These are phyloP conservation scores for Apodemus speciosus DNA, from an alignment of 2,113 vertebrate species.

Conservation along the genomic window DNA sequence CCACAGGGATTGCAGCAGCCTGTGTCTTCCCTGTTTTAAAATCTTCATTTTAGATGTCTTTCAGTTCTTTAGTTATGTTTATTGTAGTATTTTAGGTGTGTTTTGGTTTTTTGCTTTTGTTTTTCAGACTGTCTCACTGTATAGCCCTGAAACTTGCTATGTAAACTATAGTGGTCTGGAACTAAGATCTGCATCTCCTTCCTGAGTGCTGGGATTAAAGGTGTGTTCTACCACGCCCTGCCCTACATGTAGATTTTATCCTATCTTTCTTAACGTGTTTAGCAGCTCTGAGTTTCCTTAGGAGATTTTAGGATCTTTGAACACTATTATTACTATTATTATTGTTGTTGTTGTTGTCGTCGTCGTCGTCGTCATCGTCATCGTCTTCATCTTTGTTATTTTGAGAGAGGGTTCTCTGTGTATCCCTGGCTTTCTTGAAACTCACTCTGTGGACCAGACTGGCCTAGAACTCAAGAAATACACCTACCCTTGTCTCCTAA, in stretches of 20 bases:
- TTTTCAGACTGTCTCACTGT: background rate
- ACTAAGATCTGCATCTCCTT: background rate
- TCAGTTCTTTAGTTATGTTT: background rate
- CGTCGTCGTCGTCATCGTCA: background rate
- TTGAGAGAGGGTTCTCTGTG: background rate
- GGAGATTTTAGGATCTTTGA: background rate
- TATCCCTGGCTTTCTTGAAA: background rate
- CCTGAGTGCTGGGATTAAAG: background rate
- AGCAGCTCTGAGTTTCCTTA: background rate
- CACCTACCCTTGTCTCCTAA: background rate
- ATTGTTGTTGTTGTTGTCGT: too few relatives aligned
- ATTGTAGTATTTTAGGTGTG: background rate
- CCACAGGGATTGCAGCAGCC: background rate
- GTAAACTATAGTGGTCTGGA: background rate
- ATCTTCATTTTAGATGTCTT: background rate
- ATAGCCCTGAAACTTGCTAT: background rate
- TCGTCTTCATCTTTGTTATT: background rate
- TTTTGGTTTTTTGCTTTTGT: background rate
- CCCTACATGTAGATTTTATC: background rate
- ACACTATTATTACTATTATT: background rate
- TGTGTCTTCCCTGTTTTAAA: background rate
- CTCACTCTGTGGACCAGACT: background rate
- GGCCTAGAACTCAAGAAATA: background rate
- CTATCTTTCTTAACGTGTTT: background rate
- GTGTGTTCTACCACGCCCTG: background rate